Conservation (phyloP, 2,797 vertebrate genomes). For the Cryptoblepharus egeriae region DNA sequence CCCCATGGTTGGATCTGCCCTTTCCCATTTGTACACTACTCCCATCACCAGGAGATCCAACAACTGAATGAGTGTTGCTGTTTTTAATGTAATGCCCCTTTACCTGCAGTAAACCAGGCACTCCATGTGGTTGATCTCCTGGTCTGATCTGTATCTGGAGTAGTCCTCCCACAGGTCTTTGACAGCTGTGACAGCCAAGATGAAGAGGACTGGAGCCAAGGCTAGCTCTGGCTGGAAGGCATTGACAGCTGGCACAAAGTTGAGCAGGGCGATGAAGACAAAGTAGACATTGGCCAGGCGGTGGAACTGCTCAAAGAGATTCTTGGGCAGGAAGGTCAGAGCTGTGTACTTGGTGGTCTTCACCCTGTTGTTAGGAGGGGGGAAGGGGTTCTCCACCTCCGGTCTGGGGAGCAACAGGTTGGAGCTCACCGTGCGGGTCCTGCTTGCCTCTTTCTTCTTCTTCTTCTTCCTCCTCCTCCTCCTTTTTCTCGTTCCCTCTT, state of each 20-base stretch:
- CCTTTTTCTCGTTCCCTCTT: slow-evolving; percentile 69
- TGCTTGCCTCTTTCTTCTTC: slow-evolving; percentile 82
- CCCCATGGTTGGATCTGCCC: fast-evolving
- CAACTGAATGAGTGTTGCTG: neutral
- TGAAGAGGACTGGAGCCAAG: slow-evolving; percentile 94
- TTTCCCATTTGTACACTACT: neutral
- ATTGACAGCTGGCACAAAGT: slow-evolving; percentile 92
- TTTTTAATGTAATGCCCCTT: slow-evolving; percentile 44
- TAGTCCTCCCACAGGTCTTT: slow-evolving; percentile 98
- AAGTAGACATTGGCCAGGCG: slow-evolving; percentile 97
- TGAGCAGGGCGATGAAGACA: slow-evolving; percentile 94
- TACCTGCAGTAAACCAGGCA: slow-evolving; percentile 95
- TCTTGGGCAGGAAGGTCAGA: slow-evolving; percentile 95
- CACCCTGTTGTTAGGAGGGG: slow-evolving; percentile 85
- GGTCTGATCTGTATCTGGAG: slow-evolving; percentile 91
- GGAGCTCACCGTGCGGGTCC: slow-evolving; percentile 84
- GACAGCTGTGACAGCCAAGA: slow-evolving; percentile 92
- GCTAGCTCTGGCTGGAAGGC: slow-evolving; percentile 95
- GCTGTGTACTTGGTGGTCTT: slow-evolving; percentile 96
- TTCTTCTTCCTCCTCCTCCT: slow-evolving; percentile 76
- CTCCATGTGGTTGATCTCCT: slow-evolving; percentile 96
- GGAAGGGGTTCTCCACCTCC: slow-evolving; percentile 72
- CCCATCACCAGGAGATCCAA: neutral
- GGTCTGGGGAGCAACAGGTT: slow-evolving; percentile 79
- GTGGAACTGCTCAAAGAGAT: slow-evolving; percentile 97